phyloP scores from a whole-genome alignment of 2,113 vertebrate species.

The rat (Rattus norvegicus) region DNA sequence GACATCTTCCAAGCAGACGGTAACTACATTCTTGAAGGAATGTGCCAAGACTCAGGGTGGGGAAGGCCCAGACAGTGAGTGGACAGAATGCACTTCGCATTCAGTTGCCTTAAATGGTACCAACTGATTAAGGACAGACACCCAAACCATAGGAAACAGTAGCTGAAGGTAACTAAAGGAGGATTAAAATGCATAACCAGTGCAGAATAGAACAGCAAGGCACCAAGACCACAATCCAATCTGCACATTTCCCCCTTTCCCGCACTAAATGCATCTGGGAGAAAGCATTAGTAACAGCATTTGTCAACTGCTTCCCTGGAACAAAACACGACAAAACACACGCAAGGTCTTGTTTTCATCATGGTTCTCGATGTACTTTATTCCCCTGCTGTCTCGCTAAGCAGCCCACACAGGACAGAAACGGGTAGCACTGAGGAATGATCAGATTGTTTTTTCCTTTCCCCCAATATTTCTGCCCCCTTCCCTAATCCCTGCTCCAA shows the following conservation, averaged over 20 bases:
- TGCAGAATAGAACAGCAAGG: slow-evolving; percentile 69
- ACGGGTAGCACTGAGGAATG: slow-evolving; percentile 90
- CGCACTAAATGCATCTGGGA: slow-evolving; percentile 61
- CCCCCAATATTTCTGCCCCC: slow-evolving; percentile 77
- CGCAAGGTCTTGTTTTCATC: slow-evolving; percentile 82
- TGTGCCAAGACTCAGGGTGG: slow-evolving; percentile 67
- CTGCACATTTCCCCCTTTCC: slow-evolving; percentile 64
- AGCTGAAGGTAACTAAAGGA: slow-evolving; percentile 61
- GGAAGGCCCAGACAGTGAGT: slow-evolving; percentile 51
- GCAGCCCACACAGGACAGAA: slow-evolving; percentile 90
- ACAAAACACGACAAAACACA: slow-evolving; percentile 81
- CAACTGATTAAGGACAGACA: slow-evolving; percentile 52
- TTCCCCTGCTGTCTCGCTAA: slow-evolving; percentile 89
- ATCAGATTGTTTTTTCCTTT: slow-evolving; percentile 83
- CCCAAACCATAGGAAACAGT: slow-evolving; percentile 50
- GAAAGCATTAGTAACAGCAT: slow-evolving; percentile 66
- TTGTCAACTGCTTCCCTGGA: slow-evolving; percentile 71
- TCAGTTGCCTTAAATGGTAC: slow-evolving; percentile 44
- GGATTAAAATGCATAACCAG: slow-evolving; percentile 69
- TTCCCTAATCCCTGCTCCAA: slow-evolving; percentile 76
- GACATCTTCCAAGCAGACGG: slow-evolving; percentile 68
- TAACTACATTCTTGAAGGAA: slow-evolving; percentile 75
- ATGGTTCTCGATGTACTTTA: slow-evolving; percentile 89
- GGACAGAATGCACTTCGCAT: slow-evolving; percentile 36
- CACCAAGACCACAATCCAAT: slow-evolving; percentile 73